Evolutionary conservation across 2,888 invertebrate genomes (phyloP).

Genomic region (Cecidostiba fungosa): DNA sequence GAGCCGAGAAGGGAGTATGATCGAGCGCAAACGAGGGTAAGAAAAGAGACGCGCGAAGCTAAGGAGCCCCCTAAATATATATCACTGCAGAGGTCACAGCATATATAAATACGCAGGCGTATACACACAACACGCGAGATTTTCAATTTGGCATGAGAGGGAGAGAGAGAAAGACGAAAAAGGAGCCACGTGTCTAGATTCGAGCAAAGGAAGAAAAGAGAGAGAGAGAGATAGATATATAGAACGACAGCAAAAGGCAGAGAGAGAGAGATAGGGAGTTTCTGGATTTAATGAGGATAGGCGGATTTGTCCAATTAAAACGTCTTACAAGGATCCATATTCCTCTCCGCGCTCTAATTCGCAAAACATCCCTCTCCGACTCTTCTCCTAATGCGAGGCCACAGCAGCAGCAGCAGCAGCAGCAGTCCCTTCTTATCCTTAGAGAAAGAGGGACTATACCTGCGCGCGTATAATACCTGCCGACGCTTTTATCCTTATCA

Average conservation of each 20-base stretch:
- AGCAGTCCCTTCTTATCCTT: conserved; percentile 69
- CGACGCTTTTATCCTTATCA: conserved; percentile 60
- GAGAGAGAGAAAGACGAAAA: conserved; percentile 76
- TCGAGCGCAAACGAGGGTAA: background rate
- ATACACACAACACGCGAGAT: conserved; percentile 65
- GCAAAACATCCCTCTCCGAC: conserved; percentile 64
- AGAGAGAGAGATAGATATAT: conserved; percentile 68
- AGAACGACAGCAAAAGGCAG: background rate
- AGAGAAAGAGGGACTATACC: conserved; percentile 40
- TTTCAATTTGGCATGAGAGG: conserved; percentile 75
- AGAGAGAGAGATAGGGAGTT: conserved; percentile 62
- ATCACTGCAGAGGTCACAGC: background rate
- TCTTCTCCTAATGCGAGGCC: conserved; percentile 22
- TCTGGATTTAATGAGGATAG: conserved; percentile 80
- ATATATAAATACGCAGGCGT: background rate
- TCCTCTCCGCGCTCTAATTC: conserved; percentile 55
- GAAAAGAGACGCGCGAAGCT: background rate
- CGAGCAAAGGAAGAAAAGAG: background rate
- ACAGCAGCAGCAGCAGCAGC: background rate
- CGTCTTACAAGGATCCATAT: conserved; percentile 80
- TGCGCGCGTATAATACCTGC: conserved; percentile 42
- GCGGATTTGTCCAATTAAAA: conserved; percentile 81
- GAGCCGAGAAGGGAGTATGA: background rate
- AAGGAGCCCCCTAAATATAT: conserved; percentile 1
- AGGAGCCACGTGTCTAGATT: conserved; percentile 27